Evolutionary conservation across 2,113 vertebrate species (phyloP).

Genomic region (Syngnathoides biaculeatus): DNA sequence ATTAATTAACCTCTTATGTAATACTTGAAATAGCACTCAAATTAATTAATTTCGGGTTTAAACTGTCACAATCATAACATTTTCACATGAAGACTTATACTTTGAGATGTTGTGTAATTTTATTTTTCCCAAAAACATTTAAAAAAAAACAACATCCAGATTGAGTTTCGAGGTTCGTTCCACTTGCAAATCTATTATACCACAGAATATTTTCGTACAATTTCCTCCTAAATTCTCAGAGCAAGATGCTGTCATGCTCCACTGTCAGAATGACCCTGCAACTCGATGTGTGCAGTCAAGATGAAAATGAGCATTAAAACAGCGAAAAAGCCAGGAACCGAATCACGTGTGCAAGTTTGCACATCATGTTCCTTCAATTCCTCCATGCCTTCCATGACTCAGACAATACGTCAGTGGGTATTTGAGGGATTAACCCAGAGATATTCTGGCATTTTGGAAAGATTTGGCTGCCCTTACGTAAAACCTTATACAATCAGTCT

Average conservation of each 20-base stretch:
- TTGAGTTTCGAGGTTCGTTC: background rate
- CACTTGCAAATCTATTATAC: background rate
- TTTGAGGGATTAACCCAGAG: conserved; percentile 35
- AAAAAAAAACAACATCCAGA: background rate
- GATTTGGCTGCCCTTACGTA: conserved; percentile 50
- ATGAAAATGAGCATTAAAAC: conserved; percentile 38
- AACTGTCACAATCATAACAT: background rate
- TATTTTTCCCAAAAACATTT: background rate
- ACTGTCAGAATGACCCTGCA: conserved; percentile 18
- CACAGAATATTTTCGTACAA: background rate
- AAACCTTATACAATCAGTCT: conserved; percentile 56
- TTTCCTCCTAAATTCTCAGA: background rate
- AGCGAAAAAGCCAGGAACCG: background rate
- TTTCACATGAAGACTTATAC: background rate
- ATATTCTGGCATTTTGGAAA: conserved; percentile 50
- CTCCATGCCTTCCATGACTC: background rate
- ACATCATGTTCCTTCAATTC: background rate
- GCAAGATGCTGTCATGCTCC: background rate
- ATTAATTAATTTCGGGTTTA: background rate
- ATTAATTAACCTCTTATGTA: background rate
- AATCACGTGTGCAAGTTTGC: no score
- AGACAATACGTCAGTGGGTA: conserved; percentile 24
- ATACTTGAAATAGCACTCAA: no score
- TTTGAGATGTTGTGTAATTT: background rate
- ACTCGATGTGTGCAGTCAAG: conserved; percentile 34